These are phyloP conservation scores for Myiagra hebetior DNA, from an alignment of 2,113 vertebrate genomes.

Conservation along the genomic window DNA sequence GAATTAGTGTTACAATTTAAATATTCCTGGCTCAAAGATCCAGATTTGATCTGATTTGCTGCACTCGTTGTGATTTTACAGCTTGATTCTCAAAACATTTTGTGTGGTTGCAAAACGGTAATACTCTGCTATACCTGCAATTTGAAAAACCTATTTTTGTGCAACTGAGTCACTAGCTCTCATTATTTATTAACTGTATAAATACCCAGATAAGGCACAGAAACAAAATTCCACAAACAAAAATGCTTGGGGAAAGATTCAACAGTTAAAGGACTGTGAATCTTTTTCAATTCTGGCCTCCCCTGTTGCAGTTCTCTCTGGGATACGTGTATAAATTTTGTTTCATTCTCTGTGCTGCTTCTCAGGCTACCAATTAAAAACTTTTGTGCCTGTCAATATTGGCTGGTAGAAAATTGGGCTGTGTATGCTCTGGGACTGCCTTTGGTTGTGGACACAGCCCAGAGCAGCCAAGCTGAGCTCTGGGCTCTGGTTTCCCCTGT, in stretches of 20 bases:
- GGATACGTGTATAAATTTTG: neutral
- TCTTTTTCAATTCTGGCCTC: neutral
- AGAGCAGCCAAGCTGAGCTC: neutral
- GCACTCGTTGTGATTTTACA: neutral
- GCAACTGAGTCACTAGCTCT: neutral
- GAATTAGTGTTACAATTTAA: neutral
- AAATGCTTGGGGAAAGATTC: neutral
- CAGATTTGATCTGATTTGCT: neutral
- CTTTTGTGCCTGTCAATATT: neutral
- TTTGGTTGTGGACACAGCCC: neutral
- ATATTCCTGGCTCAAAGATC: neutral
- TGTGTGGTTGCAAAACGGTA: neutral
- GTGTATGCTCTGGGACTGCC: neutral
- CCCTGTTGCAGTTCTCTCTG: neutral
- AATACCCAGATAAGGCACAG: neutral
- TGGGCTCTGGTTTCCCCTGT: neutral
- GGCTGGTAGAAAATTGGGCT: neutral
- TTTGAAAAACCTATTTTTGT: neutral
- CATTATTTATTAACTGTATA: neutral
- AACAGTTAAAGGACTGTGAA: neutral
- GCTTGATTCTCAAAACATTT: neutral
- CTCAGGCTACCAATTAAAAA: neutral
- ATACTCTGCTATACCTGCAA: neutral
- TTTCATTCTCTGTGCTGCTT: neutral
- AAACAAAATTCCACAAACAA: neutral